These are phyloP conservation scores for Ephestia elutella DNA, from an alignment of 1,140 invertebrate genomes.

Conservation along the genomic window DNA sequence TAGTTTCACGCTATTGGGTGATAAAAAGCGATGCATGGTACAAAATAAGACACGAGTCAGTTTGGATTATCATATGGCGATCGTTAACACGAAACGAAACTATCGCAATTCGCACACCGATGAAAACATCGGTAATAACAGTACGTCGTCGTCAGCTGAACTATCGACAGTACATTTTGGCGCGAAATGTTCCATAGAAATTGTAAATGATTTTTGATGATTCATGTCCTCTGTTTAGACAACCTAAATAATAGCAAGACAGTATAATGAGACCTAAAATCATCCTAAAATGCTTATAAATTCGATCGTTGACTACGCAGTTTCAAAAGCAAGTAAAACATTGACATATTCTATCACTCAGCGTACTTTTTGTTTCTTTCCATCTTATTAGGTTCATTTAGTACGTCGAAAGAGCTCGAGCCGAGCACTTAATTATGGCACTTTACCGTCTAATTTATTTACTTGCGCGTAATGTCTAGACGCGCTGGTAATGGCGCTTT, in stretches of 20 bases:
- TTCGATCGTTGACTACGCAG: too few relatives aligned
- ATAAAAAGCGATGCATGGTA: neutral
- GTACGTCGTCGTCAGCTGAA: neutral
- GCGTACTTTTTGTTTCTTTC: neutral
- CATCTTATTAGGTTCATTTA: neutral
- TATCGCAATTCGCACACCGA: slow-evolving; percentile 23
- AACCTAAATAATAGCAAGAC: too few relatives aligned
- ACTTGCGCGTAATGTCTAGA: slow-evolving; percentile 55
- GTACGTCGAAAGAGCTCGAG: slow-evolving; percentile 24
- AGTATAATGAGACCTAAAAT: too few relatives aligned
- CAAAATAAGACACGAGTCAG: slow-evolving; percentile 35
- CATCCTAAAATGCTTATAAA: too few relatives aligned
- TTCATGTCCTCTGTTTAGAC: too few relatives aligned
- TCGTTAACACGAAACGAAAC: slow-evolving; percentile 9
- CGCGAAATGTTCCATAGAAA: neutral
- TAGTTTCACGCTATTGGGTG: neutral
- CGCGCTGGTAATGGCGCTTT: slow-evolving; percentile 49
- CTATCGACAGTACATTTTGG: slow-evolving; percentile 11
- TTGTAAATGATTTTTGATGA: too few relatives aligned
- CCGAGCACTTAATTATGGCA: slow-evolving; percentile 47
- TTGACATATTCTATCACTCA: neutral
- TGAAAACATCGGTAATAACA: slow-evolving; percentile 16
- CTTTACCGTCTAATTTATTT: slow-evolving; percentile 61
- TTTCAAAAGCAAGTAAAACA: too few relatives aligned
- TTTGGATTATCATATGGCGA: slow-evolving; percentile 22